phyloP scores from a whole-genome alignment of 2,113 vertebrate genomes.

The Takifugu flavidus region DNA sequence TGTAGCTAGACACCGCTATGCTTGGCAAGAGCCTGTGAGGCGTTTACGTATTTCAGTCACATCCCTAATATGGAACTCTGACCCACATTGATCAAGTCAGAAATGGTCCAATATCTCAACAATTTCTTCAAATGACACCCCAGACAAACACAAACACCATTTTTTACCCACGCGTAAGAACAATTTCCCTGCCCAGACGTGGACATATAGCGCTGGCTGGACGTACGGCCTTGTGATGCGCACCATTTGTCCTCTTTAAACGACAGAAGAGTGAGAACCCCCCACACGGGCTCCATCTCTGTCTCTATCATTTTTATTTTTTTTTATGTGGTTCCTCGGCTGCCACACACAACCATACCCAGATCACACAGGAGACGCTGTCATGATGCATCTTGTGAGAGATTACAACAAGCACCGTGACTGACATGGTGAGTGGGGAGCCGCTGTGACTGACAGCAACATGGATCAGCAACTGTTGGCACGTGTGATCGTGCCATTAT shows the following conservation, averaged over 20 bases:
- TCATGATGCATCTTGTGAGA: slow-evolving; percentile 42
- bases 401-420: slow-evolving; percentile 25
- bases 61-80: slow-evolving; percentile 2
- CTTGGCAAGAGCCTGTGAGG: too few species aligned
- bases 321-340: neutral
- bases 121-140: slow-evolving; percentile 23
- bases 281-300: slow-evolving; percentile 3
- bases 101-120: slow-evolving; percentile 25
- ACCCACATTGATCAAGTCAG: neutral
- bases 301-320: slow-evolving; percentile 1
- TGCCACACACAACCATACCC: slow-evolving; percentile 28
- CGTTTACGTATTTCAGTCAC: slow-evolving; percentile 2
- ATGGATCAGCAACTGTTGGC: slow-evolving; percentile 3
- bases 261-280: slow-evolving; percentile 6
- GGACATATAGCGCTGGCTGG: neutral
- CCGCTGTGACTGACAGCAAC: slow-evolving; percentile 19
- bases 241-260: neutral
- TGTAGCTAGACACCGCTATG: too few species aligned
- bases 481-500: neutral
- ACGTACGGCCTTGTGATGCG: slow-evolving; percentile 17
- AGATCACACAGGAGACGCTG: slow-evolving; percentile 37
- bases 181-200: neutral
- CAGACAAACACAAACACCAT: slow-evolving; percentile 8
- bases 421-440: slow-evolving; percentile 37
- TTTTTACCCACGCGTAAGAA: slow-evolving; percentile 1